These are phyloP conservation scores for Eudasyphora cyanicolor DNA, from an alignment of 2,888 invertebrate genomes.

Conservation along the genomic window DNA sequence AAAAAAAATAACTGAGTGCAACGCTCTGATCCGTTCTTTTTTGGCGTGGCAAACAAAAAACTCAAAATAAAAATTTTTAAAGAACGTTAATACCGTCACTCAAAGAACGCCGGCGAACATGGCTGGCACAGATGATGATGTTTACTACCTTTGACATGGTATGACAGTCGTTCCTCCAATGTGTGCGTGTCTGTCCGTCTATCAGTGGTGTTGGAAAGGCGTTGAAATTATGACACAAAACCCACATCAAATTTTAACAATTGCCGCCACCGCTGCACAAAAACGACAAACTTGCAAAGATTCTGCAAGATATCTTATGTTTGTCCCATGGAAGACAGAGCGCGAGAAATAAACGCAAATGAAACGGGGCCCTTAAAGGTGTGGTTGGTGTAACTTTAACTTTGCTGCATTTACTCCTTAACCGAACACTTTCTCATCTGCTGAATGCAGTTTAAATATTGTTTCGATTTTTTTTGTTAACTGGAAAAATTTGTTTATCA, in stretches of 20 bases:
- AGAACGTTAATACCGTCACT: background rate
- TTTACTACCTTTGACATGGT: constrained; percentile 4
- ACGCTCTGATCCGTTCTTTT: background rate
- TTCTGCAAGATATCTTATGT: constrained; percentile 7
- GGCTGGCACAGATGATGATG: background rate
- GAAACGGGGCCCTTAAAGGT: constrained; percentile 4
- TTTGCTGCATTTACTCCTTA: background rate
- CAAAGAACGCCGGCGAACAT: background rate
- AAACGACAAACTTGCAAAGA: constrained; percentile 11
- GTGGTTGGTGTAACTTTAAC: background rate
- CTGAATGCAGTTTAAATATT: constrained; percentile 29
- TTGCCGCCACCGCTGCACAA: background rate
- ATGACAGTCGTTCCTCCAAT: constrained; percentile 24
- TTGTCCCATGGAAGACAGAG: background rate
- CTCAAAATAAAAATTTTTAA: background rate
- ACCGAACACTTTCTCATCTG: constrained; percentile 54
- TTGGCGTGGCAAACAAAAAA: background rate
- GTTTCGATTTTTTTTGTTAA: background rate
- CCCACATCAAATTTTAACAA: constrained; percentile 58
- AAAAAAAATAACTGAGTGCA: background rate
- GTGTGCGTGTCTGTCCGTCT: background rate
- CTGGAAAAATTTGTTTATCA: constrained; percentile 40
- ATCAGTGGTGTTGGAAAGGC: constrained; percentile 53
- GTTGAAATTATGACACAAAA: constrained; percentile 66
- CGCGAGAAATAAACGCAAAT: background rate